These are phyloP conservation scores for Cavia porcellus DNA, from an alignment of 2,113 vertebrate genomes.

Conservation along the genomic window DNA sequence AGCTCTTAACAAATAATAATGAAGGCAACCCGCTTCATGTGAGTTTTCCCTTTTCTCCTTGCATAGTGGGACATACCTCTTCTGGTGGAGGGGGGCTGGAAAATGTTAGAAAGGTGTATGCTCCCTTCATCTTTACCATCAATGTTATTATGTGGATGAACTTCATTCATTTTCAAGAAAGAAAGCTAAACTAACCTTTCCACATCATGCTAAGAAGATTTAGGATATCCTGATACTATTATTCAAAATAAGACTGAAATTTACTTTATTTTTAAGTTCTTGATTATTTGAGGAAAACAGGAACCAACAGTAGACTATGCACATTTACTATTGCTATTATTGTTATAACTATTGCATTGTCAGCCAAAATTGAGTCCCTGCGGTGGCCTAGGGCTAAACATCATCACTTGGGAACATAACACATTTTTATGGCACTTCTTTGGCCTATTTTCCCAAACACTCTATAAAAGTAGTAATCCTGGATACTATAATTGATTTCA, in stretches of 20 bases:
- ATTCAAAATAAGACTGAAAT: constrained; percentile 39
- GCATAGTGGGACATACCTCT: background rate
- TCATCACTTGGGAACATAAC: background rate
- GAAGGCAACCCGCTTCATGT: background rate
- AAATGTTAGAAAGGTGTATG: background rate
- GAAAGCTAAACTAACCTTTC: background rate
- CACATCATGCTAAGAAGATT: background rate
- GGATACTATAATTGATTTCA: background rate
- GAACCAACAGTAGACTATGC: background rate
- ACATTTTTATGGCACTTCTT: constrained; percentile 22
- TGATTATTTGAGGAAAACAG: constrained; percentile 6
- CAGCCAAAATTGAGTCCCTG: background rate
- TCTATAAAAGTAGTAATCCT: background rate
- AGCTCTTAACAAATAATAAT: constrained; percentile 16
- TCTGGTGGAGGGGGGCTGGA: background rate
- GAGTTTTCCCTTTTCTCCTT: background rate
- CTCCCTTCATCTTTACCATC: background rate
- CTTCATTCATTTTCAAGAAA: constrained; percentile 26
- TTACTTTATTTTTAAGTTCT: constrained; percentile 32
- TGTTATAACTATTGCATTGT: background rate
- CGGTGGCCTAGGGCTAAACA: background rate
- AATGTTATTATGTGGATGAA: background rate
- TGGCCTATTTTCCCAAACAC: background rate
- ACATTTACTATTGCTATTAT: background rate
- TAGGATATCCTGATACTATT: constrained; percentile 16